phyloP scores from a whole-genome alignment of 2,797 vertebrate genomes.

The Enoplosus armatus region DNA sequence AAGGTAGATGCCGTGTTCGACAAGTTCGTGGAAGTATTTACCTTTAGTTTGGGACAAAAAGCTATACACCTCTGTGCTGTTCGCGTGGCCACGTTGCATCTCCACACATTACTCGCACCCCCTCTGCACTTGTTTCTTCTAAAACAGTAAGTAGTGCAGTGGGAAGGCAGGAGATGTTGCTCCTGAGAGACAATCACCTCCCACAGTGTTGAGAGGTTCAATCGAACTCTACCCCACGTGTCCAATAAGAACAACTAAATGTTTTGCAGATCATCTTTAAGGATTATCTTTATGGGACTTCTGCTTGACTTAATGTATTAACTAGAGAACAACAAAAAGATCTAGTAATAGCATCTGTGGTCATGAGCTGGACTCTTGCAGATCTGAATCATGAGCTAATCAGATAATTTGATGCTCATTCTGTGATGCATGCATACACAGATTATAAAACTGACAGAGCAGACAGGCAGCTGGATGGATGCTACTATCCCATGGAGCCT shows the following conservation, averaged over 20 bases:
- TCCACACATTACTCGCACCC: no score
- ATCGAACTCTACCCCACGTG: background rate
- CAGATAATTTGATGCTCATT: slow-evolving; percentile 17
- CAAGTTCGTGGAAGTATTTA: background rate
- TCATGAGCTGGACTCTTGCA: background rate
- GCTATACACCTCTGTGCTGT: background rate
- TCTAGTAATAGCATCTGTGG: background rate
- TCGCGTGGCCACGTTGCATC: slow-evolving; percentile 1
- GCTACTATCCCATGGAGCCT: slow-evolving; percentile 37
- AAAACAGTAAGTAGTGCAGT: slow-evolving; percentile 15
- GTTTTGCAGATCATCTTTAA: background rate
- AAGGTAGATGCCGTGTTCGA: background rate
- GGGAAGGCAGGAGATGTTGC: slow-evolving; percentile 11
- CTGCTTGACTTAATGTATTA: background rate
- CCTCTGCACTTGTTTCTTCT: background rate
- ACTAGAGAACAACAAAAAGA: background rate
- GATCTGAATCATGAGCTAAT: slow-evolving; percentile 6
- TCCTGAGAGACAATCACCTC: slow-evolving; percentile 18
- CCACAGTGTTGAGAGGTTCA: slow-evolving; percentile 13
- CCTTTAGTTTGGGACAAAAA: background rate
- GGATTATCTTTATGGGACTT: slow-evolving; percentile 4
- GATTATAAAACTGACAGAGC: slow-evolving; percentile 33
- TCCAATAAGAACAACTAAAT: slow-evolving; percentile 16
- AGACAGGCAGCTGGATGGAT: slow-evolving; percentile 47
- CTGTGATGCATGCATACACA: slow-evolving; percentile 16